Base-by-base conservation (phyloP, 1,140 invertebrate species). In the Homalodisca vitripennis region DNA sequence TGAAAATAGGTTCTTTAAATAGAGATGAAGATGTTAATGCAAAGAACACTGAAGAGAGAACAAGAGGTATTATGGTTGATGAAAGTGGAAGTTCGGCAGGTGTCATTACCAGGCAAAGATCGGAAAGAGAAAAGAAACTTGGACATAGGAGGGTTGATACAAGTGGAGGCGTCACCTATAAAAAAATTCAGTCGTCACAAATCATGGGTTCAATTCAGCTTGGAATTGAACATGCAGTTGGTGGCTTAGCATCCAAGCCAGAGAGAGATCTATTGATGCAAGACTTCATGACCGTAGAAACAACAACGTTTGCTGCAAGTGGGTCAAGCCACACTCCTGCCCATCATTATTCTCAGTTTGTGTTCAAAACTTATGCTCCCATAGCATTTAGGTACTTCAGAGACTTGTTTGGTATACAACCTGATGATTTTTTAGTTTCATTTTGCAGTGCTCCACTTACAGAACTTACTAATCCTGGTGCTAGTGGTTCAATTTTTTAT, bases 341-440 rank as follows among this genome's bases (percentile, higher is more conserved):
- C 66, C 92, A 95, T 83, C 92, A 94, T 80, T 95, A 89, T 81
- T 92, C 91, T 48, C 93, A 95, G 81, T 95, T 95, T 82, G 90
- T 91, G 80, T 99, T 99, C 82, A 98, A 98, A 82, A 97, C 96
- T 70, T 99, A 99, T 82, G 98, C 98, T 70, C 98, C 98, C 14
- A 95, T 99, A 78, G 98, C 98, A 80, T 99, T 99, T 87, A 89
- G 98, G 76, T 98, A 99, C 82, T 99, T 99, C 84, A 87, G 98
- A 73, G 96, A 99, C 83, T 85, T 99, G 72, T 99, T 99, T 84
- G 94, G 96, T 70, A 99, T 99, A 79, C 94, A 98, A 82, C 95
- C 97, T 34, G 97, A 98, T 80, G 97, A 99, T 84, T 99, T 98
- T 87, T 87, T 99, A 86, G 89, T 97, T 85, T 99, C 97, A 69